These are phyloP conservation scores for Thalpophila matura DNA, from an alignment of 2,888 invertebrate species.

Conservation along the genomic window DNA sequence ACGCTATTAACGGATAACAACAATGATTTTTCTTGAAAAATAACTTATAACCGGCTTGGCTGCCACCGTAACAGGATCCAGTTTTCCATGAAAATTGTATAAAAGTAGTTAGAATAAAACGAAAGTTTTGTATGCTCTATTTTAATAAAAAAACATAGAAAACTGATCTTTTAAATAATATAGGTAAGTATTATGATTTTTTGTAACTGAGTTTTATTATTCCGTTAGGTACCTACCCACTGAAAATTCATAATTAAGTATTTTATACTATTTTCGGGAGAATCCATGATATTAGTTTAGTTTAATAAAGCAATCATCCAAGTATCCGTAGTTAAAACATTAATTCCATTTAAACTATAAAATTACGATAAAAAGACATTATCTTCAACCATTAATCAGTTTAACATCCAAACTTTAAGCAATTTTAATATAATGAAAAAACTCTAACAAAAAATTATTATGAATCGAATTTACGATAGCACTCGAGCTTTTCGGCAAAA, in stretches of 20 bases:
- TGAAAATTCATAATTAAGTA: too few species aligned
- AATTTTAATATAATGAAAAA: not conserved
- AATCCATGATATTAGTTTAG: conserved; percentile 2
- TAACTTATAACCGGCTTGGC: not conserved
- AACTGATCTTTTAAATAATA: too few species aligned
- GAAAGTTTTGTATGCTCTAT: not conserved
- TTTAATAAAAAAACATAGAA: too few species aligned
- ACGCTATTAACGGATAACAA: not conserved
- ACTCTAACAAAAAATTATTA: not conserved
- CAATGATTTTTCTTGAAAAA: not conserved
- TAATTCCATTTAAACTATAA: not conserved
- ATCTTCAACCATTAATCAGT: not conserved
- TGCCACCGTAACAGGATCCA: not conserved
- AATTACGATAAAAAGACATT: not conserved
- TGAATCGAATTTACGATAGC: conserved; percentile 22
- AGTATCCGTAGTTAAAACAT: not conserved
- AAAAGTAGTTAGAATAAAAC: not conserved
- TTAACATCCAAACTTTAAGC: not conserved
- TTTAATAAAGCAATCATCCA: not conserved
- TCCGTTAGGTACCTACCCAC: too few species aligned
- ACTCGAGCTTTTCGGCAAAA: conserved; percentile 26
- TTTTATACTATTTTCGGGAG: too few species aligned
- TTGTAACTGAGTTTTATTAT: too few species aligned
- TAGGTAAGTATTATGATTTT: too few species aligned
- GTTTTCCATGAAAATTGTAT: not conserved